These are phyloP conservation scores for Xanthorhoe spadicearia DNA, from an alignment of 2,888 invertebrate genomes.

Conservation along the genomic window DNA sequence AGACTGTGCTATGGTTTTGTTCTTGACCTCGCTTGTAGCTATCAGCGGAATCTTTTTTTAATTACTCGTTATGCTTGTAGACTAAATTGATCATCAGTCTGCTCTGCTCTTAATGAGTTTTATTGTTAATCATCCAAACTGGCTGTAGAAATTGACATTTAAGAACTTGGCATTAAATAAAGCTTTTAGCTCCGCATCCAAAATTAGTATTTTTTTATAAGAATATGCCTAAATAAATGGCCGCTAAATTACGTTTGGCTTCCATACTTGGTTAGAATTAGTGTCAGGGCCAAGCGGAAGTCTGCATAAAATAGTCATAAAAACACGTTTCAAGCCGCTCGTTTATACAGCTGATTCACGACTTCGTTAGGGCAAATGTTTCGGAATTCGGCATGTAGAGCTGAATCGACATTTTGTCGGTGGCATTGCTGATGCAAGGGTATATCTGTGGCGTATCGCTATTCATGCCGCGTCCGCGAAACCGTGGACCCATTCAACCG, in stretches of 20 bases:
- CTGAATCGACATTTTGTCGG: slow-evolving; percentile 34
- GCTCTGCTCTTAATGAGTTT: slow-evolving; percentile 11
- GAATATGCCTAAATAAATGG: slow-evolving; percentile 24
- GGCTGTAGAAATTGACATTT: slow-evolving; percentile 25
- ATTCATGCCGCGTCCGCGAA: slow-evolving; percentile 62
- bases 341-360: slow-evolving; percentile 38
- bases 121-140: slow-evolving; percentile 18
- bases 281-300: slow-evolving; percentile 45
- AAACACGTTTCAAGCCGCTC: slow-evolving; percentile 38
- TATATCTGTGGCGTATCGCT: slow-evolving; percentile 46
- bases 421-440: slow-evolving; percentile 22
- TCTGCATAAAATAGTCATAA: slow-evolving; percentile 45
- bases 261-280: slow-evolving; percentile 40
- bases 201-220: slow-evolving; percentile 26
- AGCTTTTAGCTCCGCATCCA: slow-evolving; percentile 19
- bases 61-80: slow-evolving; percentile 1
- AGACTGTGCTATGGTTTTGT: slow-evolving; percentile 36
- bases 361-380: slow-evolving; percentile 31
- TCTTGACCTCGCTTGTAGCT: slow-evolving; percentile 15
- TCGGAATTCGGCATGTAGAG: slow-evolving; percentile 32
- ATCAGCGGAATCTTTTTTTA: slow-evolving; percentile 30
- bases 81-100: slow-evolving; percentile 11
- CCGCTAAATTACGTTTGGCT: slow-evolving; percentile 31
- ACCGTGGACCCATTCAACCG: slow-evolving; percentile 70
- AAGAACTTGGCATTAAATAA: slow-evolving; percentile 26